Conservation (phyloP, 2,888 invertebrate species). For the Pseudoips prasinana region DNA sequence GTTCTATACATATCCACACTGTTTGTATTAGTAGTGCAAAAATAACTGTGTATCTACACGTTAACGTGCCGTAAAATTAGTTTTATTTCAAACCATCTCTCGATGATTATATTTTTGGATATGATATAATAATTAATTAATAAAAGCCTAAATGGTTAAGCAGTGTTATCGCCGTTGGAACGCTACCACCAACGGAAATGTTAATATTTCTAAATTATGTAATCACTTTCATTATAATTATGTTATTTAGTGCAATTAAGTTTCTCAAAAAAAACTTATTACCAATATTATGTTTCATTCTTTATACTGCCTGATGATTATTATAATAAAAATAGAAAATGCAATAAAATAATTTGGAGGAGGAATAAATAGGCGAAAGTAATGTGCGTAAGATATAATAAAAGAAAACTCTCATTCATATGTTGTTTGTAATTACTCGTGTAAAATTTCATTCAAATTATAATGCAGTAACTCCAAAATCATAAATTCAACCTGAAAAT, state of each 20-base stretch:
- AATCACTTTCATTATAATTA: slow-evolving; percentile 56
- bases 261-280: slow-evolving; percentile 54
- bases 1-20: slow-evolving; percentile 22
- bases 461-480: slow-evolving; percentile 52
- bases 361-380: slow-evolving; percentile 63
- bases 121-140: slow-evolving; percentile 33
- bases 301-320: slow-evolving; percentile 67
- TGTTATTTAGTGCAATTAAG: slow-evolving; percentile 71
- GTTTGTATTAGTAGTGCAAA: slow-evolving; percentile 32
- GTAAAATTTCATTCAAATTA: slow-evolving; percentile 56
- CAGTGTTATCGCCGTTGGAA: slow-evolving; percentile 75
- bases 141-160: slow-evolving; percentile 61
- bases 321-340: slow-evolving; percentile 52
- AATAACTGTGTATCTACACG: slow-evolving; percentile 30
- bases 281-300: slow-evolving; percentile 59
- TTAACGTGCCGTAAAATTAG: slow-evolving; percentile 49
- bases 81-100: slow-evolving; percentile 43
- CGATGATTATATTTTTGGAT: slow-evolving; percentile 28
- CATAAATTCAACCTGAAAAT: slow-evolving; percentile 49
- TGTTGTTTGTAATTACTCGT: slow-evolving; percentile 44
- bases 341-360: slow-evolving; percentile 60
- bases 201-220: slow-evolving; percentile 60
- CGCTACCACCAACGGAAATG: slow-evolving; percentile 63
- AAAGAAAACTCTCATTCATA: slow-evolving; percentile 54
- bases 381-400: slow-evolving; percentile 59